Percentiles rank a stretch among this genome's conserved stretches.
Conservation (phyloP, 2,888 invertebrate species). For the Colletes collaris region DNA sequence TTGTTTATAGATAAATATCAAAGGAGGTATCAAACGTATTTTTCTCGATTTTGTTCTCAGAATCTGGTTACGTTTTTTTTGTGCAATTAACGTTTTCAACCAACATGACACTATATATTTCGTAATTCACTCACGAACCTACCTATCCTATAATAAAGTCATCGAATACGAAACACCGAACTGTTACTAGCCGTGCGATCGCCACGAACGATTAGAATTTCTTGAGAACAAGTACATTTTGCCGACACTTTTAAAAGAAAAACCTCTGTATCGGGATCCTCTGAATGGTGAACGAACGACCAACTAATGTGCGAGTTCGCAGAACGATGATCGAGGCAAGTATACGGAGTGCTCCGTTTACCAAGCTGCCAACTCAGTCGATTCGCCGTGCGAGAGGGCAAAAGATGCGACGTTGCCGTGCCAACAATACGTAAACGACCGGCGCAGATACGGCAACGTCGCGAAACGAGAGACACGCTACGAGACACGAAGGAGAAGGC, state of each 20-base stretch:
- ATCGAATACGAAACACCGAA: conserved; percentile 9
- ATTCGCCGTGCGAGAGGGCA: conserved; percentile 44
- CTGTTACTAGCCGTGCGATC: not conserved
- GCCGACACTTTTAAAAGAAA: conserved; percentile 24
- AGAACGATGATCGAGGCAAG: conserved; percentile 59
- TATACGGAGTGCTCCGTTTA: conserved; percentile 53
- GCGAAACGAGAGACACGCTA: conserved; percentile 52
- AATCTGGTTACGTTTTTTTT: not conserved
- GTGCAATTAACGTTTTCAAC: not conserved
- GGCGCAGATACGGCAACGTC: conserved; percentile 49
- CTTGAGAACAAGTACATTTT: not conserved
- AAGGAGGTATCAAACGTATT: not conserved
- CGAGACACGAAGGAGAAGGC: conserved; percentile 60
- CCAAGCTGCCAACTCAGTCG: conserved; percentile 58
- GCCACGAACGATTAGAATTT: conserved; percentile 4
- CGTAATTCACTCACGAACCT: conserved; percentile 26
- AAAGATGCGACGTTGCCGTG: conserved; percentile 56
- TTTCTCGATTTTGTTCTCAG: not conserved
- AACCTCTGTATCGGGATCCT: conserved; percentile 11
- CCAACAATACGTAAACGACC: conserved; percentile 33
- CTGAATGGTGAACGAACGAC: conserved; percentile 20
- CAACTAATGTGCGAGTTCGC: conserved; percentile 51
- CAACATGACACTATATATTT: conserved; percentile 20
- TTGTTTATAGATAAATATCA: not conserved
- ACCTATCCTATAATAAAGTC: not conserved